phyloP scores from a whole-genome alignment of 2,113 vertebrate species.

The Terrapene triunguis region DNA sequence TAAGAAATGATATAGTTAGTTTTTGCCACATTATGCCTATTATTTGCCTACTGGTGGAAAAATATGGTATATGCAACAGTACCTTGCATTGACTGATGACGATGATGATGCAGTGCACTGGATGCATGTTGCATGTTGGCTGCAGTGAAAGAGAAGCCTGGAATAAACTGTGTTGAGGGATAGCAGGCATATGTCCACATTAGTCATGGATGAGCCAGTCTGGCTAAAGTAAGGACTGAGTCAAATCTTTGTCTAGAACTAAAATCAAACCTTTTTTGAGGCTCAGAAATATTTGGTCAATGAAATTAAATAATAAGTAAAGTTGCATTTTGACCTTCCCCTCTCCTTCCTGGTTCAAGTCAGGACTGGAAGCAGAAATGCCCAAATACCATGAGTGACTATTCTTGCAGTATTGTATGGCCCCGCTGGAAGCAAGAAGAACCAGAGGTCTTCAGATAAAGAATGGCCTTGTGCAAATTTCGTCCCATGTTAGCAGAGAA shows the following conservation, averaged over 20 bases:
- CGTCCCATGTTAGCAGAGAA: neutral
- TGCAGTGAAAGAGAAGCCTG: neutral
- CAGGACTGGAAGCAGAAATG: neutral
- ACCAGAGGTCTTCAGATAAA: fast-evolving
- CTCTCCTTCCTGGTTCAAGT: neutral
- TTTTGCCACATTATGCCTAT: neutral
- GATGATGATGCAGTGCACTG: neutral
- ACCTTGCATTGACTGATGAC: neutral
- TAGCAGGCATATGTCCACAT: neutral
- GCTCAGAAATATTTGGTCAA: neutral
- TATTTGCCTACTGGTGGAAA: neutral
- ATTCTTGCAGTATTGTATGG: neutral
- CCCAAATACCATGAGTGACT: neutral
- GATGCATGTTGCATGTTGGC: neutral
- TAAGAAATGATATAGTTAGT: neutral
- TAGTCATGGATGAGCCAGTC: neutral
- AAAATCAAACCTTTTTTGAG: neutral
- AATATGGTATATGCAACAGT: neutral
- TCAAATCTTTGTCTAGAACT: neutral
- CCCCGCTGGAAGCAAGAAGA: slow-evolving; percentile 9
- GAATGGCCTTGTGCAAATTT: neutral
- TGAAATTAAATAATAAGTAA: neutral
- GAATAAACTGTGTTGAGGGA: neutral
- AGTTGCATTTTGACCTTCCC: neutral
- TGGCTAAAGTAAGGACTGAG: neutral